Evolutionary conservation across 1,140 invertebrate genomes (phyloP).

Genomic region (Cryptotermes secundus): DNA sequence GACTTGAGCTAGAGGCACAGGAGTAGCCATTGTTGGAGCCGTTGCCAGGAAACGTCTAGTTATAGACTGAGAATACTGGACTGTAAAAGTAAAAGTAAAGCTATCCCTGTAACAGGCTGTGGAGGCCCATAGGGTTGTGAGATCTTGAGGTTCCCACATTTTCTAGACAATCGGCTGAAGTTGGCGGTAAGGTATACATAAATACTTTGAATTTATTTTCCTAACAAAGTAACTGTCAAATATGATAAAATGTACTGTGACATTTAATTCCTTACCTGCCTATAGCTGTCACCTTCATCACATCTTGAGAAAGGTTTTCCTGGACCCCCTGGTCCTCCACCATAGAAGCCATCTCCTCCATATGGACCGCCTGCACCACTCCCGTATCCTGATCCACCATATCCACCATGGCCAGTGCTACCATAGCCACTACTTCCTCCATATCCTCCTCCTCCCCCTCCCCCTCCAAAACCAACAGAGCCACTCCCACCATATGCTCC

Average conservation of each 20-base stretch:
- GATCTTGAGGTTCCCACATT: no score
- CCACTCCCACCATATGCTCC: slow-evolving; percentile 50
- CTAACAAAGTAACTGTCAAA: no score
- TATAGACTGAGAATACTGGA: no score
- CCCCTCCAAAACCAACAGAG: slow-evolving; percentile 45
- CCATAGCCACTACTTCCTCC: slow-evolving; percentile 36
- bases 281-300: slow-evolving; percentile 76
- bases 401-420: slow-evolving; percentile 33
- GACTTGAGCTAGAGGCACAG: no score
- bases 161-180: no score
- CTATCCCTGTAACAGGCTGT: no score
- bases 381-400: slow-evolving; percentile 33
- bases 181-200: no score
- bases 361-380: slow-evolving; percentile 31
- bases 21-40: no score
- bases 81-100: no score
- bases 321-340: slow-evolving; percentile 19
- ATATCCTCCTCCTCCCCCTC: slow-evolving; percentile 42
- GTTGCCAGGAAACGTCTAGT: no score
- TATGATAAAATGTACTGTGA: neutral
- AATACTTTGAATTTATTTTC: no score
- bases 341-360: slow-evolving; percentile 31
- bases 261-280: slow-evolving; percentile 52
- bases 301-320: slow-evolving; percentile 47
- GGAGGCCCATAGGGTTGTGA: no score